These are phyloP conservation scores for Leucophenga maculata DNA, from an alignment of 2,888 invertebrate species.

Conservation along the genomic window DNA sequence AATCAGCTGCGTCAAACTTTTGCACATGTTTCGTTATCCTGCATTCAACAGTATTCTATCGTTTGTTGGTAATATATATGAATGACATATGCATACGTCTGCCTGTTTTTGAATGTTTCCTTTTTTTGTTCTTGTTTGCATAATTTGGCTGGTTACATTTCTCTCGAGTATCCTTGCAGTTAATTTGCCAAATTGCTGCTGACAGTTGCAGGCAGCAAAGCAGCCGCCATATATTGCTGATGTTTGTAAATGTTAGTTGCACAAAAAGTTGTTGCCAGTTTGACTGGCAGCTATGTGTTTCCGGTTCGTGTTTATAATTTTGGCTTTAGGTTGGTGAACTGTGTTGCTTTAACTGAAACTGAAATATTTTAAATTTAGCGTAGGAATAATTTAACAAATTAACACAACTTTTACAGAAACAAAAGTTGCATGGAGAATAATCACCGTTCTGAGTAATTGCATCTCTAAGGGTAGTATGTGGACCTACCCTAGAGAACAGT, in stretches of 20 bases:
- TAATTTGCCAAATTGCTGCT: conserved; percentile 37
- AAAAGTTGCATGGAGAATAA: too few species aligned
- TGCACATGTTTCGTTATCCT: not conserved
- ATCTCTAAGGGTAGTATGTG: too few species aligned
- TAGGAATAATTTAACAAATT: too few species aligned
- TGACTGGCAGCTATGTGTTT: not conserved
- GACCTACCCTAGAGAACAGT: too few species aligned
- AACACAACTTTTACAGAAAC: too few species aligned
- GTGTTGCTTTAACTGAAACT: too few species aligned
- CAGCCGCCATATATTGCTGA: not conserved
- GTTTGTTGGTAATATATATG: not conserved
- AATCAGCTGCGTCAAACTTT: too few species aligned
- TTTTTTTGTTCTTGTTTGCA: not conserved
- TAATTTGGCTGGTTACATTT: not conserved
- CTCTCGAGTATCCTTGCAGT: conserved; percentile 25
- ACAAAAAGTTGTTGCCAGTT: not conserved
- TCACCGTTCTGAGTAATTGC: too few species aligned
- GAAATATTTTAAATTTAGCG: too few species aligned
- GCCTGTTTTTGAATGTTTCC: not conserved
- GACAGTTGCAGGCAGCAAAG: conserved; percentile 8
- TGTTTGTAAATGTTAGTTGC: not conserved
- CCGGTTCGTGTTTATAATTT: not conserved
- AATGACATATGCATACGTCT: not conserved
- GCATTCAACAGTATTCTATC: not conserved
- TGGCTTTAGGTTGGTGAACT: too few species aligned